Evolutionary conservation across 1,140 invertebrate species (phyloP), one percentile per base, ranked within the genome.

Genomic region (Globodera rostochiensis): DNA sequence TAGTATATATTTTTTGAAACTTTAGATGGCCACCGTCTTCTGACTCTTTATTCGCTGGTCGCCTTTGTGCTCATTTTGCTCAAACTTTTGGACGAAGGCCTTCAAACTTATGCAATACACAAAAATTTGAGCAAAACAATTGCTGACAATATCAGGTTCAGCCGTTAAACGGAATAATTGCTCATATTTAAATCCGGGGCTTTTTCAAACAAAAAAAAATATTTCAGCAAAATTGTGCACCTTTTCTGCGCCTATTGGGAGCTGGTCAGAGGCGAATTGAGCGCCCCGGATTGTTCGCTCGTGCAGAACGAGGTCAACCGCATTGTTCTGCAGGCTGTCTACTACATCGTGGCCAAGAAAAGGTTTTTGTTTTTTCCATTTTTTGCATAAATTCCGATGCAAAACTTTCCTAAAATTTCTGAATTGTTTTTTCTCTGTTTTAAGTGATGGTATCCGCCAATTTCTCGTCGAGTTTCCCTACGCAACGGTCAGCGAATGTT

Each of bases 401-500:
- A 25, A 25, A 25, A 25, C 25, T 25, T 25, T 25, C 25, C 25
- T 25, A 25, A 80, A 74, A 36, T 36, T 36, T 36, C 36, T 36
- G 25, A 53, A 25, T n/a, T n/a, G n/a, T 69, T 78, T 81, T 78
- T 13, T 46, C 45, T 49, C 4, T 66, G 45, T 82, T 83, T 83
- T 84, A 25, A 83, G 84, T 46, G 47, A 69, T 46, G 85, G 70
- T 21, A 53, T 85, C 25, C 85, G 84, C 66, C 84, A 86, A 70
- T 85, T 86, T 73, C 66, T 86, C n/a, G 85, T 85, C 50, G 85
- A 85, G 25, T 82, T 85, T 60, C 84, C 84, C 21, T 85, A 60
- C 75, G 66, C n/a, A 60, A 50, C 67, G 8, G 25, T 84, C 19
- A 85, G 84, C 21, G 84, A 85, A 21, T 75, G 74, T 49, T 75